phyloP scores from a whole-genome alignment of 2,888 invertebrate genomes.

The Calliopum simillimum region DNA sequence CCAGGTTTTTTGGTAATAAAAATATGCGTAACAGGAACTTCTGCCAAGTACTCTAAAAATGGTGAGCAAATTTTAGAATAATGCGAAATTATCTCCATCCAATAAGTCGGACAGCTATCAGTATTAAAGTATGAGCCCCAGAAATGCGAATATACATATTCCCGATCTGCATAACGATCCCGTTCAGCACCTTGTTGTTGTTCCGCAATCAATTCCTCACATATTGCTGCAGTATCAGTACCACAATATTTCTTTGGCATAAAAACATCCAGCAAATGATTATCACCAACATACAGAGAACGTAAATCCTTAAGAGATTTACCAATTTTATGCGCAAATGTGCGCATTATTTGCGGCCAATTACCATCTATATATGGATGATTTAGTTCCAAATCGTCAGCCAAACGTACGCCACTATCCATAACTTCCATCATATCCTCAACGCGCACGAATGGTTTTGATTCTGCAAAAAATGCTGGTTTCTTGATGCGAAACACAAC shows the following conservation, averaged over 20 bases:
- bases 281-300: slow-evolving; percentile 81
- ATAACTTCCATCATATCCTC: slow-evolving; percentile 51
- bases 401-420: slow-evolving; percentile 46
- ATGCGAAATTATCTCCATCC: slow-evolving; percentile 74
- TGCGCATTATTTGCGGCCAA: slow-evolving; percentile 70
- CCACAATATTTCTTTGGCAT: slow-evolving; percentile 71
- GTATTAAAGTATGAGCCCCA: slow-evolving; percentile 79
- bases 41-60: slow-evolving; percentile 71
- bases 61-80: slow-evolving; percentile 77
- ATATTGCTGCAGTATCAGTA: slow-evolving; percentile 78
- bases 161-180: slow-evolving; percentile 64
- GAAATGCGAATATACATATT: slow-evolving; percentile 68
- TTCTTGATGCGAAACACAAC: slow-evolving; percentile 78
- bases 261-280: slow-evolving; percentile 80
- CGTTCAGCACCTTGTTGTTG: slow-evolving; percentile 56
- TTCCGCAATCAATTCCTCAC: slow-evolving; percentile 78
- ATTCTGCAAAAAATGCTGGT: slow-evolving; percentile 76
- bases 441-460: slow-evolving; percentile 71
- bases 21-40: slow-evolving; percentile 69
- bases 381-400: slow-evolving; percentile 62
- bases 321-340: slow-evolving; percentile 65
- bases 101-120: slow-evolving; percentile 69
- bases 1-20: slow-evolving; percentile 46
- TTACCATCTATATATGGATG: slow-evolving; percentile 72
- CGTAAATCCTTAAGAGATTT: slow-evolving; percentile 51